These are phyloP conservation scores for Acleris emargana DNA, from an alignment of 2,888 invertebrate species.

Conservation along the genomic window DNA sequence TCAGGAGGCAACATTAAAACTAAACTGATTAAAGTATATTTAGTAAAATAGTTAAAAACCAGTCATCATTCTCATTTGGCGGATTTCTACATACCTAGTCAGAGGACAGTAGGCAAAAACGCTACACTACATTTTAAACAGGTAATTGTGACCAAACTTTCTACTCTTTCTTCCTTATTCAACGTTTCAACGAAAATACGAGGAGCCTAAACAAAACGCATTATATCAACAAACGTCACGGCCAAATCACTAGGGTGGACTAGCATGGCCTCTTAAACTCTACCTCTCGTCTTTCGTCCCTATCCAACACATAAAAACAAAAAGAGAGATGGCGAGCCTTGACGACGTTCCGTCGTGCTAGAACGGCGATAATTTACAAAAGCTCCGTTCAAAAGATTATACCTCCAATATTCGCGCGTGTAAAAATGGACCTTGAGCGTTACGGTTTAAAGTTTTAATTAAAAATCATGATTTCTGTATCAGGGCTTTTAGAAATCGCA, in stretches of 20 bases:
- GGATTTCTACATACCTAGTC: too few species aligned
- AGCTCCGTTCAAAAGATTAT: too few species aligned
- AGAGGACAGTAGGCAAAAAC: too few species aligned
- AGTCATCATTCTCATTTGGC: too few species aligned
- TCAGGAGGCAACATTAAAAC: too few species aligned
- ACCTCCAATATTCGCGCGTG: too few species aligned
- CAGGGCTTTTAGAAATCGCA: not conserved
- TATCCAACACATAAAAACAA: not conserved
- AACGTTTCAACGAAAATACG: constrained; percentile 26
- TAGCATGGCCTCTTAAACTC: constrained; percentile 33
- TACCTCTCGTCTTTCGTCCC: constrained; percentile 11
- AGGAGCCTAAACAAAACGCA: constrained; percentile 26
- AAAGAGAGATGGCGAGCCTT: constrained; percentile 6
- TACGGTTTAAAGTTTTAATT: constrained; percentile 1
- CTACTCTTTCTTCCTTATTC: constrained; percentile 9
- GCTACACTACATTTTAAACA: too few species aligned
- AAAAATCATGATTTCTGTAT: not conserved
- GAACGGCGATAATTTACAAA: constrained; percentile 29
- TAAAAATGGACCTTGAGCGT: not conserved
- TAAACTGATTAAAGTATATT: too few species aligned
- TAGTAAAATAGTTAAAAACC: too few species aligned
- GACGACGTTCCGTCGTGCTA: constrained; percentile 30
- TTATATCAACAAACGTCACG: constrained; percentile 35
- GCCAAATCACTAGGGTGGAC: constrained; percentile 36
- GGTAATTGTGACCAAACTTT: not conserved